Evolutionary conservation across 2,797 vertebrate genomes (phyloP), one percentile per base, ranked within the genome.

Genomic region (Sebastes aleutianus): DNA sequence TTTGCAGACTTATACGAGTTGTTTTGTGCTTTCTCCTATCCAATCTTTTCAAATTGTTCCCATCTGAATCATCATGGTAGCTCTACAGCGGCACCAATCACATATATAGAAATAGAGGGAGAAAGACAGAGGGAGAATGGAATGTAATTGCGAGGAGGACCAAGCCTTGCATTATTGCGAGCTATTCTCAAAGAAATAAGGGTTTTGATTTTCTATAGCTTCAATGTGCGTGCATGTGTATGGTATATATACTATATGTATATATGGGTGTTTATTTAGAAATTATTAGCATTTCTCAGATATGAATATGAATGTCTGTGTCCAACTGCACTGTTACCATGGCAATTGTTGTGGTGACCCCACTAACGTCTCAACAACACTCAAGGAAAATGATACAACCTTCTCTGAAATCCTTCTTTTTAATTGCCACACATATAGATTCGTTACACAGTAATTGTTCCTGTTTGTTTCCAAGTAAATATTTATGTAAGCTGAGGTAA

Each of bases 301-400:
- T 71, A 66, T 82, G 34, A 79, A 76, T 80, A 80, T 70, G 20
- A 78, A 78, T 72, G 22, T 31, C 22, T 64, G 31, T 76, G 29
- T 78, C 50, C 78, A 76, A 71, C 82, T 83, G 73, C 70, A 85
- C 83, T 92, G 87, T 93, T 93, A 86, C 91, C 89, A 82, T 92
- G 86, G 83, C 78, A 76, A 78, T 82, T 79, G 74, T 85, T 88
- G 72, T 73, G 78, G 74, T 84, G 87, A 90, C 85, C 84, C 79
- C 36, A 36, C 47, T 76, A 53, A 71, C 32, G 29, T 75, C 66
- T 27, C 27, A 72, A 58, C 56, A 69, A 64, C 34, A 73, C 53
- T 66, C 31, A 61, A 70, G 75, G 36, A 78, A 67, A 20, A 53
- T 39, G 4, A 43, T 27, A 9, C n/a, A 53, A 72, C 84, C 78